phyloP scores from a whole-genome alignment of 2,113 vertebrate genomes.

The Isurus oxyrinchus region DNA sequence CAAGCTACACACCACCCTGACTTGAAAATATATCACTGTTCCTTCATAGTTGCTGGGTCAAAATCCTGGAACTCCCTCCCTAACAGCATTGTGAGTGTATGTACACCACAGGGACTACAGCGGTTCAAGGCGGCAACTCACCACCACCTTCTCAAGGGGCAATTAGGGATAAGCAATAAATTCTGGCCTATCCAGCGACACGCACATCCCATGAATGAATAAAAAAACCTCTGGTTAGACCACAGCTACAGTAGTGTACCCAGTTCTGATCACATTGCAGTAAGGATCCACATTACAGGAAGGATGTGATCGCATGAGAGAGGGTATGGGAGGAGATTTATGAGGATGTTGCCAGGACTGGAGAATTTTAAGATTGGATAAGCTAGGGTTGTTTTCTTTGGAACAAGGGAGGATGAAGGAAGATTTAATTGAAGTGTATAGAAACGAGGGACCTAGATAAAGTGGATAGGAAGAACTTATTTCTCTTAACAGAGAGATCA shows the following conservation, averaged over 20 bases:
- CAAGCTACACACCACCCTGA: no score
- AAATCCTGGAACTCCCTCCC: no score
- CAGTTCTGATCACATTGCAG: not conserved
- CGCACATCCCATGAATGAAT: no score
- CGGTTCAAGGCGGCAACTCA: no score
- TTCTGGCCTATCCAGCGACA: no score
- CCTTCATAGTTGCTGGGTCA: no score
- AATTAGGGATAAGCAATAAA: no score
- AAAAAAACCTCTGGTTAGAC: not conserved
- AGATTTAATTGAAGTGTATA: not conserved
- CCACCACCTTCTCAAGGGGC: no score
- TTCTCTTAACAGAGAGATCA: not conserved
- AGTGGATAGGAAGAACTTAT: not conserved
- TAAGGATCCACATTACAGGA: not conserved
- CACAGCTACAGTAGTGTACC: not conserved
- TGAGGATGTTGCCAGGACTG: not conserved
- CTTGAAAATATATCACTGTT: no score
- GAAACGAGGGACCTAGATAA: not conserved
- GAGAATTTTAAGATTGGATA: not conserved
- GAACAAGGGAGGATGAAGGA: not conserved
- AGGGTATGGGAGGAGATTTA: not conserved
- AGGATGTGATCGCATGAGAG: not conserved
- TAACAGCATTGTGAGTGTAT: no score
- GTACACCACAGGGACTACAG: no score
- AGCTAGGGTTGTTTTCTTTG: not conserved